Evolutionary conservation across 2,797 vertebrate species (phyloP).

Genomic region (Buceros bicornis): DNA sequence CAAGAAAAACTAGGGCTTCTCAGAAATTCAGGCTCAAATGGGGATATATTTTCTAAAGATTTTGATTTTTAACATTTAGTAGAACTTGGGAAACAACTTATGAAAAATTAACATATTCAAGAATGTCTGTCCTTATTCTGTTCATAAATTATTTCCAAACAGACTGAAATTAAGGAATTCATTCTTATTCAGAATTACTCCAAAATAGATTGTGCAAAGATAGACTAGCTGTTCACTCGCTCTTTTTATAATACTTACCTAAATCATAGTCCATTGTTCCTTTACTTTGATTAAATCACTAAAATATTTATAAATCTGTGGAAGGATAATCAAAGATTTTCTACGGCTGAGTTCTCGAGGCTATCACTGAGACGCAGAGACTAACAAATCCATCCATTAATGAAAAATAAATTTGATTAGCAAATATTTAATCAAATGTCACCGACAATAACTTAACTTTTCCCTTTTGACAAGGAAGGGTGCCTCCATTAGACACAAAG

Average conservation of each 20-base stretch:
- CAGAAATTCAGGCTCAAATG: not conserved
- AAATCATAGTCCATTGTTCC: not conserved
- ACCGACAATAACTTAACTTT: not conserved
- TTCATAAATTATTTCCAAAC: constrained; percentile 47
- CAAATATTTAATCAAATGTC: constrained; percentile 3
- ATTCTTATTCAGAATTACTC: not conserved
- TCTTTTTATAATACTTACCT: not conserved
- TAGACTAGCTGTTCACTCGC: not conserved
- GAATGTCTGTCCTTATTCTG: not conserved
- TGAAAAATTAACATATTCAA: not conserved
- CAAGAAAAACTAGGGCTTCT: not conserved
- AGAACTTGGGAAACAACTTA: not conserved
- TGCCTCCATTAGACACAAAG: not conserved
- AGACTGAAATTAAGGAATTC: not conserved
- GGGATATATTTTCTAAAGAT: not conserved
- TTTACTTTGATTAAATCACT: constrained; percentile 33
- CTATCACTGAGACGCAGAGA: not conserved
- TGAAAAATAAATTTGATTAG: constrained; percentile 33
- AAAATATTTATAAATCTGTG: constrained; percentile 17
- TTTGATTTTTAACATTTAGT: not conserved
- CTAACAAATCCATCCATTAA: not conserved
- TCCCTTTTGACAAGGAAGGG: not conserved
- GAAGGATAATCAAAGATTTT: constrained; percentile 9
- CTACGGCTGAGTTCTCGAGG: not conserved
- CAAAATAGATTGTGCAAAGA: constrained; percentile 9